Base-by-base conservation (phyloP, 2,888 invertebrate genomes). In the Parthenolecanium corni region DNA sequence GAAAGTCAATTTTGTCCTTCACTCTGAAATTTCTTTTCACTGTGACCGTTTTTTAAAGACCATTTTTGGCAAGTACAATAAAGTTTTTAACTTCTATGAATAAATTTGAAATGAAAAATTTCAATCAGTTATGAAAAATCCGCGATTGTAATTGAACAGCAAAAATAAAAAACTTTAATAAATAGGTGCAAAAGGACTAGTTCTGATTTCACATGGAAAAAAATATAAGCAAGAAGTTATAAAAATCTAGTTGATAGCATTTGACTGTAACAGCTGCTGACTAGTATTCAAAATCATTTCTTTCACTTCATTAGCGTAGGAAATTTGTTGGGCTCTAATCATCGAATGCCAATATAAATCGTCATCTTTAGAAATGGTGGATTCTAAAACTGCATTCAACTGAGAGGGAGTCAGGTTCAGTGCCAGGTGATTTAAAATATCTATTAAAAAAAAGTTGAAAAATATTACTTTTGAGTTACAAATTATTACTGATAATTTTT, bases 281-380 rank as follows among this genome's bases (percentile, higher is more conserved):
- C 80, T 80, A 31, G 81, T 81, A 6, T 79, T 78, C 67, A 79
- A 78, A 51, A 81, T 79, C 73, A 82, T 77, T 46, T 79, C 77
- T 66, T 77, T 76, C 57, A 82, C 74, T 65, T 81, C 80, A 69
- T 81, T 79, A 21, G 81, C 80, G 64, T 81, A 80, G 69, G 79
- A 79, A 40, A 79, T 79, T 65, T 80, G 78, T 62, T 79, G 80
- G 49, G 78, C 77, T 38, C 75, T 73, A 40, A 72, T 71, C n/a
- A 78, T 71, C 67, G 76, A 78, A 3, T 68, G 66, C 61, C 69
- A 67, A 61, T 70, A 71, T 47, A 68, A 62, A 14, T 65, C 66
- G 12, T 65, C 61, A 36, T 49, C 24, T 18, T 51, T 49, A 5
- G 61, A 36, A 36, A 61, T 51, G 5, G 49, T 21, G 20, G 49